Base-by-base conservation (phyloP, 2,888 invertebrate species). In the Cerastis rubricosa region DNA sequence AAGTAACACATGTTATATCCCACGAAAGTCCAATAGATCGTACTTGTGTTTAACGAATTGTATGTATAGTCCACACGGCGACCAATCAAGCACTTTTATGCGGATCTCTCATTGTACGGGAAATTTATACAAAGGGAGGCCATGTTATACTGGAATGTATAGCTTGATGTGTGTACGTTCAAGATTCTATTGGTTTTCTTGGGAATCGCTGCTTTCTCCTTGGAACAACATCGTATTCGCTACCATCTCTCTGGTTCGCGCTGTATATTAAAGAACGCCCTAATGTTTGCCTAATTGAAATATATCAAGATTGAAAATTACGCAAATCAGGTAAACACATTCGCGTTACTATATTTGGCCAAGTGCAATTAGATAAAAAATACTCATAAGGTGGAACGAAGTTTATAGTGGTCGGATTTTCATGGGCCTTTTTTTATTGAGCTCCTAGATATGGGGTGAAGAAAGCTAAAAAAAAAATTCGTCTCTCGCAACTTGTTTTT, bases 281-380 rank as follows among this genome's bases (percentile, higher is more conserved):
- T 8, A 65, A 43, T 65, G 11, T 57, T 43, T 35, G 14, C n/a
- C 25, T 25, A 25, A n/a, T 43, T 65, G 8, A 35, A 65, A 43
- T 14, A 4, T 17, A 70, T 82, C 78, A 76, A 80, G 71, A 49
- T 84, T 75, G 71, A 80, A 78, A 19, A 65, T 64, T 66, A 35
- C 35, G 22, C 25, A 29, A 74, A 73, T 29, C 17, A 70, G 65
- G 45, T 12, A 35, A 49, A 7, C 45, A 75, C 63, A 63, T 49
- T 45, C 47, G 4, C 29, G 12, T 35, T 2, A 25, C 11, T 54
- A 29, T 25, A 35, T 2, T 35, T 35, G 3, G 35, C 35, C 35
- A 3, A 35, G 35, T 35, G 35, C 35, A 35, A 35, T 35, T 2
- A 35, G 2, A 35, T 3, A 35, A 35, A 35, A 35, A 35, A 35